Evolutionary conservation across 2,797 vertebrate species (phyloP), one percentile per base, ranked within the genome.

Genomic region (Crenuchus spilurus): DNA sequence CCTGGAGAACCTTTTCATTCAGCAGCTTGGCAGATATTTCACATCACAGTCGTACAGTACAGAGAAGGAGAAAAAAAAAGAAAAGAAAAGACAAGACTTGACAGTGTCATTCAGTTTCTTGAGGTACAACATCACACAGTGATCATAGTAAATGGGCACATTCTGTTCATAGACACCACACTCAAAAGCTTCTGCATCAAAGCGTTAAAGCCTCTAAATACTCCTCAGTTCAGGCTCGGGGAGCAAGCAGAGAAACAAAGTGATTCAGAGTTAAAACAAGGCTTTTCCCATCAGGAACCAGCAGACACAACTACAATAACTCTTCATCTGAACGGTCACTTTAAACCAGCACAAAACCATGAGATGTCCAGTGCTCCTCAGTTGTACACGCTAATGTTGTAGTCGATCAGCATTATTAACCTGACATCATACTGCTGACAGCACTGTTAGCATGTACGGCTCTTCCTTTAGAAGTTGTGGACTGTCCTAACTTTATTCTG

Each of bases 91-190:
- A 64, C 48, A 26, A 49, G 66, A 63, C 72, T 62, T 49, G 33
- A 78, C 39, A 64, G 65, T 75, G 74, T 72, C 26, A 61, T 68
- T 66, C 41, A 48, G 73, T 74, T 79, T 77, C 54, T 70, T 74
- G 62, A 76, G 57, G 72, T 76, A 76, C 76, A 78, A 79, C 79
- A 81, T 83, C 82, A 81, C 82, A 83, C 74, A 79, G 82, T 81
- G 79, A 83, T 81, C 72, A 71, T 81, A 78, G 77, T 76, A 80
- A 54, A 72, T 79, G 76, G 64, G 65, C 75, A 81, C 71, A 75
- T 77, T 77, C 79, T 72, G 64, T 77, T 74, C 48, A 70, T 49
- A 49, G 65, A 60, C 51, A 71, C 70, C 18, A 49, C 41, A 35
- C 72, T 72, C 68, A 46, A 41, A 39, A 62, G 58, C 22, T 44